Base-by-base conservation (phyloP, 2,797 vertebrate genomes). In the Furcifer pardalis region DNA sequence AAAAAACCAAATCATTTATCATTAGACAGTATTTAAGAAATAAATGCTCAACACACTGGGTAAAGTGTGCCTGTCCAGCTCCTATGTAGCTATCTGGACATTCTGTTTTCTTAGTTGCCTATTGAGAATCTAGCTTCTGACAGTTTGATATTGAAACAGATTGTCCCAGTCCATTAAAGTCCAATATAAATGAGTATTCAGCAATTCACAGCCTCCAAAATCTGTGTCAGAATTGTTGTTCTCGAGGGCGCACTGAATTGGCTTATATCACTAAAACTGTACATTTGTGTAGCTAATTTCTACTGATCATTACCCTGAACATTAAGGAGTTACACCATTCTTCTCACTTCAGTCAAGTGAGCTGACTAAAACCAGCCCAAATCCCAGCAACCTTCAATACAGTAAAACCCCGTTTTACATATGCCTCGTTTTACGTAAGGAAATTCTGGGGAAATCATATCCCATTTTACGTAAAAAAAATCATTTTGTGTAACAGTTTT, bases 261-360 rank as follows among this genome's bases (percentile, higher is more conserved):
- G 1, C 37, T 59, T 60, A 40, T 69, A 40, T 76, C 73, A 69
- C 71, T 81, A 71, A 77, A 37, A 23, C 52, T 81, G 63, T 37
- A 69, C 49, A 62, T 7, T 49, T 25, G 2, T 19, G 3, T 1
- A n/a, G 30, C 85, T 81, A 87, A 84, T 32, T 13, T 91, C 6
- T 1, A 73, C 17, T 21, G 74, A 86, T 79, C 12, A 25, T 42
- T 46, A 85, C 80, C 19, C 23, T 1, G 9, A 30, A 0, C 9
- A 0, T 13, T 71, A 5, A 27, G 75, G 35, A 35, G n/a, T 71
- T 52, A 52, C 27, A 27, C 42, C 5, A 32, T 72, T 2, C 81
- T 84, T 88, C 83, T 46, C 25, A 76, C 37, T 83, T 86, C 89
- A 88, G 83, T 68, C 81, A 87, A 52, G 74, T 71, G 75, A 81